A percentile compares a stretch with the other conserved stretches of the same genome.
phyloP scores from a whole-genome alignment of 2,113 vertebrate species.

The Oxyruncus cristatus region DNA sequence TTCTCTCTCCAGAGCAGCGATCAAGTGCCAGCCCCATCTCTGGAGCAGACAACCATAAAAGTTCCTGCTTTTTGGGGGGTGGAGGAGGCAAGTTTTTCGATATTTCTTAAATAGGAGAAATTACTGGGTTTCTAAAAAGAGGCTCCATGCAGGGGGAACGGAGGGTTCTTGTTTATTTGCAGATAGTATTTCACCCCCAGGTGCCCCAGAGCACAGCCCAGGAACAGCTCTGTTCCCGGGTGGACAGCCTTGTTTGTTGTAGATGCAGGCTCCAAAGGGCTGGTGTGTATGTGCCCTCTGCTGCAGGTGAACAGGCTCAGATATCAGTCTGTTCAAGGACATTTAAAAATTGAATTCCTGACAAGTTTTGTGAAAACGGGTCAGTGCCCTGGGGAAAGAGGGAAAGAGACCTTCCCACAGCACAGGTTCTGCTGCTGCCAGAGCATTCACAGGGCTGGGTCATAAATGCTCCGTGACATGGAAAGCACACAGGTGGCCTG shows the following conservation, averaged over 20 bases:
- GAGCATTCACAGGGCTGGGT: neutral
- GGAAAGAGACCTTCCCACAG: neutral
- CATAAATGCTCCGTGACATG: fast-evolving
- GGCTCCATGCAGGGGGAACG: fast-evolving
- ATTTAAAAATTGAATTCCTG: constrained; percentile 1
- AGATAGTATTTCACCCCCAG: neutral
- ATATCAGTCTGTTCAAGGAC: neutral
- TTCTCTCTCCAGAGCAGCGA: neutral
- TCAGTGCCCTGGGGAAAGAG: neutral
- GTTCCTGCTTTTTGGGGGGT: neutral
- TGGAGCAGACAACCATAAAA: neutral
- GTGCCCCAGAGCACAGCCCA: neutral
- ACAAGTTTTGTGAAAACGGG: neutral
- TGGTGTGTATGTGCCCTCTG: neutral
- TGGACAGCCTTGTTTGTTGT: neutral
- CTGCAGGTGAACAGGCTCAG: constrained; percentile 14
- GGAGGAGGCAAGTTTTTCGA: neutral
- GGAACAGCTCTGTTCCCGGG: neutral
- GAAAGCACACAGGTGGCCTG: neutral
- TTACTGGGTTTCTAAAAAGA: fast-evolving
- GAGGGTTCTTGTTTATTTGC: neutral
- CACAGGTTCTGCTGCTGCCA: neutral
- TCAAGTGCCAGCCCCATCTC: neutral
- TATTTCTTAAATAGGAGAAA: neutral
- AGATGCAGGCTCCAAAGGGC: neutral